Evolutionary conservation across 2,113 vertebrate genomes (phyloP).

Genomic region (Myiozetetes cayanensis): DNA sequence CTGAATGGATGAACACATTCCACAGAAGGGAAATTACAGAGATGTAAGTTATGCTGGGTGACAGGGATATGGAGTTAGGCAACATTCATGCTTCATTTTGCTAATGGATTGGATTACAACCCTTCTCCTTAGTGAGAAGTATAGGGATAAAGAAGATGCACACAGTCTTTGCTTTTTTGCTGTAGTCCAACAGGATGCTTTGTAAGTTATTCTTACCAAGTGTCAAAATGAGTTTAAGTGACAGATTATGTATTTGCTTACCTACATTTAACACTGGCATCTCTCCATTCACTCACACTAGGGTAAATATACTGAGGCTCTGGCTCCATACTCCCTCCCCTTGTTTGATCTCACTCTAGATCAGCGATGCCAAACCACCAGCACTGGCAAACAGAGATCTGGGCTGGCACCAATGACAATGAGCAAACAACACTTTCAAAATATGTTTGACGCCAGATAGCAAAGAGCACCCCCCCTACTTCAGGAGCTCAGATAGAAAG

Average conservation of each 20-base stretch:
- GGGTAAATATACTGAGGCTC: constrained; percentile 59
- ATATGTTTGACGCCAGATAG: constrained; percentile 34
- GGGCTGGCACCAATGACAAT: constrained; percentile 46
- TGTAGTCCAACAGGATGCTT: constrained; percentile 40
- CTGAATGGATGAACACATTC: neutral
- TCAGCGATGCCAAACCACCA: constrained; percentile 61
- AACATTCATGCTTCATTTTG: neutral
- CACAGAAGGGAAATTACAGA: neutral
- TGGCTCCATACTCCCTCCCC: neutral
- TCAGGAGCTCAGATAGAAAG: neutral
- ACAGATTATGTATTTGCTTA: constrained; percentile 62
- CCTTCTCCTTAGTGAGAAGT: neutral
- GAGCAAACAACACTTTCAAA: constrained; percentile 65
- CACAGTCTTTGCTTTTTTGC: neutral
- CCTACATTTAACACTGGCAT: constrained; percentile 57
- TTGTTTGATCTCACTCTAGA: constrained; percentile 60
- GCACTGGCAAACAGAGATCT: constrained; percentile 49
- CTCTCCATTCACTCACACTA: constrained; percentile 39
- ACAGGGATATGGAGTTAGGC: neutral
- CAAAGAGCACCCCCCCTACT: constrained; percentile 45
- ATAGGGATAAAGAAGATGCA: neutral
- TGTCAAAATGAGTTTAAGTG: constrained; percentile 58
- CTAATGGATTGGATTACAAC: neutral
- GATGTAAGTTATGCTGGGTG: neutral
- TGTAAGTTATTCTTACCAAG: constrained; percentile 37